These are phyloP conservation scores for Hydra vulgaris DNA, from an alignment of 30 jellyfish, hydroid and myxozoan genomes.

Conservation along the genomic window DNA sequence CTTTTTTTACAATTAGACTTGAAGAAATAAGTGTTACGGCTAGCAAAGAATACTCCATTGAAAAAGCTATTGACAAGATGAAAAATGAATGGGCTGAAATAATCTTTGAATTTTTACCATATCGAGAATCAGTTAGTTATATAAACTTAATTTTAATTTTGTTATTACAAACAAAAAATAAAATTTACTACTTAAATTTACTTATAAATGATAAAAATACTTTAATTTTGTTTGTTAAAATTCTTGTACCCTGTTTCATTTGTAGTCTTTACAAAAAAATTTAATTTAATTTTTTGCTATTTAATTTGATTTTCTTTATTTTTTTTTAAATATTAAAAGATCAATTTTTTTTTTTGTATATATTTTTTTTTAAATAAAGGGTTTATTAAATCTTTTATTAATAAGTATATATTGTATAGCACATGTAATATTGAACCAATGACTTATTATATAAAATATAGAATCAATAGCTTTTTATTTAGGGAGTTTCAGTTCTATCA, in stretches of 20 bases:
- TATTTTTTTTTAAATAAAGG: no score
- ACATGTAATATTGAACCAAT: no score
- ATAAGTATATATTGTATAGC: no score
- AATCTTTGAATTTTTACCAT: conserved; percentile 67
- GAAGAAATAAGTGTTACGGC: conserved; percentile 82
- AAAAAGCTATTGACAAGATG: conserved; percentile 92
- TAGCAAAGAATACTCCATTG: conserved; percentile 79
- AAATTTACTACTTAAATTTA: no score
- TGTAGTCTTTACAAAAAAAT: neutral
- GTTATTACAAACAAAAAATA: no score
- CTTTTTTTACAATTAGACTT: conserved; percentile 53
- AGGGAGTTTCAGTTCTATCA: conserved; percentile 80
- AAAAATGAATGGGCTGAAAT: conserved; percentile 82
- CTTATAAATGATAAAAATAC: no score
- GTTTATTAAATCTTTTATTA: no score
- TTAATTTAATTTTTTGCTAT: neutral
- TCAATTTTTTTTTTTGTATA: no score
- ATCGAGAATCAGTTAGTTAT: conserved; percentile 70
- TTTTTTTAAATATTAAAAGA: no score
- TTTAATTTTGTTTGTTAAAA: neutral
- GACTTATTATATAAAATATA: no score
- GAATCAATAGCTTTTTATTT: neutral
- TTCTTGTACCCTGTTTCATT: neutral
- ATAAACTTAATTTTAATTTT: neutral
- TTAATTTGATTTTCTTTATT: no score